Percentiles rank a stretch among this genome's conserved stretches.
Conservation (phyloP, 2,797 vertebrate genomes). For the Sebastes hubbsi region DNA sequence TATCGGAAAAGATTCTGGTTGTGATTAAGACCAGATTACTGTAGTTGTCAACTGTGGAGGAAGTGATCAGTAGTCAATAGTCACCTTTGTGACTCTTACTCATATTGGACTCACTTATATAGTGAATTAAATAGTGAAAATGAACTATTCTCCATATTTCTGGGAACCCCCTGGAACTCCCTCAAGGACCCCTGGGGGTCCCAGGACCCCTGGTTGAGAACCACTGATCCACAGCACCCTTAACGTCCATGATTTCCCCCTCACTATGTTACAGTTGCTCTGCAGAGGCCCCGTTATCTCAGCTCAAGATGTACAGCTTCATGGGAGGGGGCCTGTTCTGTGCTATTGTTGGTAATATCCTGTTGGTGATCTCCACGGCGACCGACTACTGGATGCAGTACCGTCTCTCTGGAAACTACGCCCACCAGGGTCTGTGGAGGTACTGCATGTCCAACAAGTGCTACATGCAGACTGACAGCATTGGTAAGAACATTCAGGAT, state of each 20-base stretch:
- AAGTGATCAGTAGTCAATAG: too few relatives aligned
- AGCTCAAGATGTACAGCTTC: constrained; percentile 90
- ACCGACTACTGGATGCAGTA: constrained; percentile 96
- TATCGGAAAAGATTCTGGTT: too few relatives aligned
- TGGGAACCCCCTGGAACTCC: too few relatives aligned
- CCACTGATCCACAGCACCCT: too few relatives aligned
- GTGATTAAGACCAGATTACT: too few relatives aligned
- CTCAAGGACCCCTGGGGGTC: too few relatives aligned
- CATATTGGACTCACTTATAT: too few relatives aligned
- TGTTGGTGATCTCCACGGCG: constrained; percentile 88
- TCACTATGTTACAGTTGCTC: constrained; percentile 38
- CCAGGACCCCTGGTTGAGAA: too few relatives aligned
- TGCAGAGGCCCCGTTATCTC: constrained; percentile 57
- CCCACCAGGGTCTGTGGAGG: constrained; percentile 92
- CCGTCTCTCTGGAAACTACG: constrained; percentile 86
- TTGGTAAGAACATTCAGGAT: constrained; percentile 78
- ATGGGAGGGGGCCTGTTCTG: constrained; percentile 92
- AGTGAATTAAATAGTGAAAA: too few relatives aligned
- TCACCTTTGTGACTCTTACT: too few relatives aligned
- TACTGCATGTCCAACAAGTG: constrained; percentile 91
- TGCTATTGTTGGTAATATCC: constrained; percentile 89
- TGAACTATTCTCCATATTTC: too few relatives aligned
- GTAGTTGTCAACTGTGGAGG: too few relatives aligned
- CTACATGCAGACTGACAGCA: constrained; percentile 90
- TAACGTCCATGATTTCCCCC: not conserved